These are phyloP conservation scores for Oryzias curvinotus DNA, from an alignment of 2,113 vertebrate genomes.

Conservation along the genomic window DNA sequence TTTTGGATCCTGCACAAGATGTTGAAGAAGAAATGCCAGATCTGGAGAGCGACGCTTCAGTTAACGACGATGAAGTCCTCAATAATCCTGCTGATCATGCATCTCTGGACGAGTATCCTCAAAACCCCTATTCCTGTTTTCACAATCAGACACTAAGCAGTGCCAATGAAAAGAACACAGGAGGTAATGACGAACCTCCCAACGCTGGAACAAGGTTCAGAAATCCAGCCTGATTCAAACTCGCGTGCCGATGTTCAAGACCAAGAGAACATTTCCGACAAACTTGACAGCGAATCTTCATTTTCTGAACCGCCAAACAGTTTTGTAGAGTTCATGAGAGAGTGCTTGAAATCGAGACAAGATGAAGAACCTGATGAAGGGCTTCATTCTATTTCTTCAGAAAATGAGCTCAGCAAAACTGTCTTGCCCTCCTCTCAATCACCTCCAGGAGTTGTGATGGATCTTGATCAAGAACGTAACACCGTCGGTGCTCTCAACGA, in stretches of 20 bases:
- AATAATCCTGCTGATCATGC: conserved; percentile 23
- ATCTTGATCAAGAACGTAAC: conserved; percentile 83
- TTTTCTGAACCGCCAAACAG: conserved; percentile 68
- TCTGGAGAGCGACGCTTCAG: conserved; percentile 4
- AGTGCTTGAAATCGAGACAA: conserved; percentile 75
- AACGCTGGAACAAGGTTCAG: background rate
- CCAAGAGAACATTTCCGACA: conserved; percentile 42
- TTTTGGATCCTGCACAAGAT: conserved; percentile 37
- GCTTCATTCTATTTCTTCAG: background rate
- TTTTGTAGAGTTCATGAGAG: conserved; percentile 82
- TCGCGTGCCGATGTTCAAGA: conserved; percentile 25
- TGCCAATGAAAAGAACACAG: conserved; percentile 30
- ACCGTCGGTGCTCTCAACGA: conserved; percentile 85
- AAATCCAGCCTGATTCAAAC: conserved; percentile 29
- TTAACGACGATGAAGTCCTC: conserved; percentile 32
- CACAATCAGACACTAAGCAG: conserved; percentile 28
- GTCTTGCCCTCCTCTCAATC: conserved; percentile 13
- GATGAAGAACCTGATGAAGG: conserved; percentile 56
- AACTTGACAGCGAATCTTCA: conserved; percentile 35
- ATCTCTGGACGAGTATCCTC: conserved; percentile 40
- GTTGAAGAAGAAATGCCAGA: conserved; percentile 9
- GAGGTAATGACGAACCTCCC: conserved; percentile 4
- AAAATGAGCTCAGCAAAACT: conserved; percentile 16
- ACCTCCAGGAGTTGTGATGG: conserved; percentile 62
- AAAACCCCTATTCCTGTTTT: conserved; percentile 62